These are phyloP conservation scores for Meta bourneti DNA, from an alignment of 2,888 invertebrate genomes.

Conservation along the genomic window DNA sequence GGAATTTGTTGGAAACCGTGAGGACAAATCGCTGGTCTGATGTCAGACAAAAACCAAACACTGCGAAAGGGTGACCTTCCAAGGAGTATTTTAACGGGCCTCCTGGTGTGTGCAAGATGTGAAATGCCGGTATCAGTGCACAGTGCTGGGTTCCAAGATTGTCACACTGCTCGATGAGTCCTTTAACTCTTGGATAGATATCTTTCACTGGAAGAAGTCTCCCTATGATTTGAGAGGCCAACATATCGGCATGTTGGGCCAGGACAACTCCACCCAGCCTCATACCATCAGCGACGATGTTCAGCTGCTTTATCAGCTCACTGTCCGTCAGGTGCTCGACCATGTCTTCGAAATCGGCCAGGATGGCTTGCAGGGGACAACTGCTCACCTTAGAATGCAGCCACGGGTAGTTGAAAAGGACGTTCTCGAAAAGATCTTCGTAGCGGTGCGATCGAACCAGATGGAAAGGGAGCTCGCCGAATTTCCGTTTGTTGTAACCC, in stretches of 20 bases:
- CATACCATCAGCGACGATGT: slow-evolving; percentile 95
- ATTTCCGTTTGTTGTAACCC: slow-evolving; percentile 96
- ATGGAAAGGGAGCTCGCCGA: slow-evolving; percentile 97
- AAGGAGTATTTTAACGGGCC: slow-evolving; percentile 98
- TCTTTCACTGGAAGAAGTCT: slow-evolving; percentile 92
- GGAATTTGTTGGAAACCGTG: slow-evolving; percentile 96
- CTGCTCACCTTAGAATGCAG: slow-evolving; percentile 96
- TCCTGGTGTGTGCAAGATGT: slow-evolving; percentile 98
- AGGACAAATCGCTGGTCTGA: slow-evolving; percentile 95
- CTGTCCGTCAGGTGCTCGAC: slow-evolving; percentile 88
- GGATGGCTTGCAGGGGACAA: slow-evolving; percentile 95
- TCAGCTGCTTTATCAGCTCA: slow-evolving; percentile 91
- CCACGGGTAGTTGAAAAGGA: slow-evolving; percentile 98
- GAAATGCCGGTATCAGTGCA: slow-evolving; percentile 94
- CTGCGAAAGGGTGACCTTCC: slow-evolving; percentile 98
- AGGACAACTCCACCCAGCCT: slow-evolving; percentile 96
- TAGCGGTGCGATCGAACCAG: slow-evolving; percentile 94
- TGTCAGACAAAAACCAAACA: slow-evolving; percentile 94
- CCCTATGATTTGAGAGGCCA: slow-evolving; percentile 95
- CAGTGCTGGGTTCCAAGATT: slow-evolving; percentile 92
- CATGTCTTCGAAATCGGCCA: slow-evolving; percentile 97
- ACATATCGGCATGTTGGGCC: slow-evolving; percentile 95
- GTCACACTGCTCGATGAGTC: slow-evolving; percentile 94
- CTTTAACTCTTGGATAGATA: slow-evolving; percentile 89
- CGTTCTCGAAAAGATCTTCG: slow-evolving; percentile 93